phyloP scores from a whole-genome alignment of 2,888 invertebrate genomes.

The Amphipoea lucens region DNA sequence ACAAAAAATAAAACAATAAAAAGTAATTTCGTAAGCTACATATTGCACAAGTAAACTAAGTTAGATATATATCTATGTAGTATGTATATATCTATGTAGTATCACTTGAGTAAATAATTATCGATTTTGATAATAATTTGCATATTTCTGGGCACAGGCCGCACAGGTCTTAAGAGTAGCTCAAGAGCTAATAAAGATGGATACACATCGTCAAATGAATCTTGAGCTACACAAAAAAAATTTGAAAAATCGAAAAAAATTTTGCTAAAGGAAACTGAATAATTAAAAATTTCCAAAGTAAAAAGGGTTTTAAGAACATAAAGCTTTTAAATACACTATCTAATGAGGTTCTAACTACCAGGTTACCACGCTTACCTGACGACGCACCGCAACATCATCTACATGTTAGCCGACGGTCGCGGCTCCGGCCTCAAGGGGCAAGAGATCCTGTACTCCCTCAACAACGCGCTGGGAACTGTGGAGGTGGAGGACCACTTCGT shows the following conservation, averaged over 20 bases:
- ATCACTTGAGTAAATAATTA: too few relatives aligned
- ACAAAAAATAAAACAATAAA: too few relatives aligned
- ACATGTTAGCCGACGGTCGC: slow-evolving; percentile 95
- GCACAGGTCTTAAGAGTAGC: too few relatives aligned
- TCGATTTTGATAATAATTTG: too few relatives aligned
- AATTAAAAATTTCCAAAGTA: not conserved
- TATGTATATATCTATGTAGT: too few relatives aligned
- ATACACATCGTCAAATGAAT: not conserved
- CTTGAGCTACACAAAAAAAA: not conserved
- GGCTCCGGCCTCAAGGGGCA: slow-evolving; percentile 96
- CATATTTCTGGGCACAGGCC: too few relatives aligned
- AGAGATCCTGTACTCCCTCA: slow-evolving; percentile 93
- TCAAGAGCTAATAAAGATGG: too few relatives aligned
- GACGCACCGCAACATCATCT: slow-evolving; percentile 93
- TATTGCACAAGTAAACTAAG: too few relatives aligned
- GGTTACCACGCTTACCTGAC: slow-evolving; percentile 93
- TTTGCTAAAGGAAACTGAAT: not conserved
- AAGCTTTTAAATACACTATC: not conserved
- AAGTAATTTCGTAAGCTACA: too few relatives aligned
- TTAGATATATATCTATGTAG: too few relatives aligned
- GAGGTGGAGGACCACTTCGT: slow-evolving; percentile 96
- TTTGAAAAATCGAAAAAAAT: not conserved
- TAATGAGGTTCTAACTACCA: slow-evolving; percentile 65
- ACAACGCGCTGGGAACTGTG: slow-evolving; percentile 94
- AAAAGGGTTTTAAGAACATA: not conserved